Evolutionary conservation across 2,113 vertebrate species (phyloP), one percentile per base, ranked within the genome.

Genomic region (Nematolebias whitei): DNA sequence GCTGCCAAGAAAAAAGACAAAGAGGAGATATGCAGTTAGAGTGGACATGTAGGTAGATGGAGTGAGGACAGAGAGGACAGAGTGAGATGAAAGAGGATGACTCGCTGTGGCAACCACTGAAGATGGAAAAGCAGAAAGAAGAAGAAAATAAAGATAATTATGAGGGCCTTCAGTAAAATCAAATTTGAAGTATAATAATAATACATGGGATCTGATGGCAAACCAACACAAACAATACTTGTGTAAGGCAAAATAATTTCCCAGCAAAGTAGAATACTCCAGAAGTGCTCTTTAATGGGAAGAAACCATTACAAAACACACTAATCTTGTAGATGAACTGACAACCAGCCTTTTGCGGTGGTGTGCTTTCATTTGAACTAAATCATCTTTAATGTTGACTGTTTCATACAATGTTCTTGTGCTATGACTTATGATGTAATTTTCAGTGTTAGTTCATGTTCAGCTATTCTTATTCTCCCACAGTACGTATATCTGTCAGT

Each of bases 241-340:
- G 60, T 8, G 60, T 54, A 73, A 61, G 69, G 35, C 72, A 70
- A 65, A 64, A 60, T 55, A 80, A 75, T 75, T 68, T 75, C 68
- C 65, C 32, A 23, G 47, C 12, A 64, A 68, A 66, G 55, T 29
- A 47, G 20, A 48, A 62, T 58, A 47, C 78, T 65, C 47, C 1
- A 23, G 65, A 63, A 39, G 43, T 74, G 59, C 63, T 60, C 75
- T 70, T 79, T 75, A 19, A 72, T 29, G n/a, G 44, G 47, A 66
- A 48, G 59, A 13, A 41, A 50, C 61, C 19, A 35, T 53, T 35
- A 53, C 44, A 55, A 40, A 68, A 64, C 41, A 52, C 57, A 76
- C 48, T 20, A 40, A 43, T 74, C 44, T 47, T 12, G 41, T 11
- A 49, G 43, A 24, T 71, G 11, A 79, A 65, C n/a, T 76, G 82